Evolutionary conservation across 1,140 invertebrate genomes (phyloP).

Genomic region (Diabrotica undecimpunctata): DNA sequence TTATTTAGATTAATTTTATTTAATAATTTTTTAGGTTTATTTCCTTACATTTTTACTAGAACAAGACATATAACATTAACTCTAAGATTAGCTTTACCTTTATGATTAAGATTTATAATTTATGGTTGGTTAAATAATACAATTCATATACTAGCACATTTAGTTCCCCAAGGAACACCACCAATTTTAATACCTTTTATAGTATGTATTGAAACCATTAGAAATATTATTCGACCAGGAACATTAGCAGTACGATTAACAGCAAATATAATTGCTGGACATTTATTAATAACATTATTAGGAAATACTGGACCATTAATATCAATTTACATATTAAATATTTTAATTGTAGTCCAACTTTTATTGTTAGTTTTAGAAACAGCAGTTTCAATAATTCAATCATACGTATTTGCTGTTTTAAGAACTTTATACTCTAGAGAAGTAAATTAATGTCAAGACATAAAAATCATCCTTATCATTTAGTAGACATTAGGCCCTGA

Average conservation of each 20-base stretch:
- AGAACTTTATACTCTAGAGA: conserved; percentile 46
- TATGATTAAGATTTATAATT: conserved; percentile 61
- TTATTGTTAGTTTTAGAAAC: conserved; percentile 48
- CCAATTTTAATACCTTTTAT: conserved; percentile 53
- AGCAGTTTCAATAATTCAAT: conserved; percentile 39
- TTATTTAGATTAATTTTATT: conserved; percentile 56
- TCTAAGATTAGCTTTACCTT: conserved; percentile 52
- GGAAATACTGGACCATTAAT: conserved; percentile 45
- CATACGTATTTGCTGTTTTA: conserved; percentile 42
- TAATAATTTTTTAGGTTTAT: conserved; percentile 63
- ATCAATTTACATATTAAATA: conserved; percentile 40
- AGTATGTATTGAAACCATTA: conserved; percentile 59
- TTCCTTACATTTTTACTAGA: conserved; percentile 64
- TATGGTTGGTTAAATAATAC: conserved; percentile 55
- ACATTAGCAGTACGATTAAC: conserved; percentile 62
- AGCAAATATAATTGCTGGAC: conserved; percentile 67
- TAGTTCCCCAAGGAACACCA: conserved; percentile 60
- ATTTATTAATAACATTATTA: conserved; percentile 55
- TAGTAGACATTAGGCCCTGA: conserved; percentile 57
- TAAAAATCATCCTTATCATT: conserved; percentile 52
- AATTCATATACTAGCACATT: conserved; percentile 57
- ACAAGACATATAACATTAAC: conserved; percentile 58
- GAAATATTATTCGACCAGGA: conserved; percentile 59
- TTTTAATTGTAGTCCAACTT: conserved; percentile 50
- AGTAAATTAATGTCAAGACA: conserved; percentile 47